Conservation (phyloP, 1,140 invertebrate species). For the Eurosta solidaginis region DNA sequence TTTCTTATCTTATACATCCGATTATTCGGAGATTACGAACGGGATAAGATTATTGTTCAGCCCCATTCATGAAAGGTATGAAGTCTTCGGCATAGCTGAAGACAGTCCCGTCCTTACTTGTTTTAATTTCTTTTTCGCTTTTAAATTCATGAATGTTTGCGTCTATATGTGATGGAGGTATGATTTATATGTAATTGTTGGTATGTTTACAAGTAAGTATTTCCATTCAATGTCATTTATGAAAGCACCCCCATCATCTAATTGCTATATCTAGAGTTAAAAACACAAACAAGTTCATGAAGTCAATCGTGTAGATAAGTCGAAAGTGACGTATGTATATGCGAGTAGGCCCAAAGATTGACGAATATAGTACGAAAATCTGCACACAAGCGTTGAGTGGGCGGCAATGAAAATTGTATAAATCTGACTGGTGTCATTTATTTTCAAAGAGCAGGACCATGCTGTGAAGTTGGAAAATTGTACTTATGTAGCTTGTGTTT, state of each 20-base stretch:
- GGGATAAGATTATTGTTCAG: no score
- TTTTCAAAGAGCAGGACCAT: no score
- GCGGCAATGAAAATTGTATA: neutral
- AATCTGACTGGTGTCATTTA: neutral
- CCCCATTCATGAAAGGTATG: no score
- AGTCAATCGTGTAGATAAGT: neutral
- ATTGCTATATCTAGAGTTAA: neutral
- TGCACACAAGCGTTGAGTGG: neutral
- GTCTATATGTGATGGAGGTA: neutral
- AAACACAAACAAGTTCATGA: neutral
- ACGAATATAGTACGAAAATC: neutral
- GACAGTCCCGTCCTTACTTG: no score
- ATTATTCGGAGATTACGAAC: no score
- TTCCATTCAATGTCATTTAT: neutral
- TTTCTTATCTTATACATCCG: no score
- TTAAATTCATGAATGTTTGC: neutral
- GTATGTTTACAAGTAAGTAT: neutral
- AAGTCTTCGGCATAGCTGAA: no score
- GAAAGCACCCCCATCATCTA: neutral
- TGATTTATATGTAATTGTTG: neutral
- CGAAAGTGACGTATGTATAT: neutral
- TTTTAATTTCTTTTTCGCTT: neutral
- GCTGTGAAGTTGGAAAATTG: no score
- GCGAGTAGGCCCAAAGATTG: neutral
- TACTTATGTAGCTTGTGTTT: no score